Percentiles rank a stretch among this genome's conserved stretches.
phyloP scores from a whole-genome alignment of 2,797 vertebrate species.

The Zalophus californianus region DNA sequence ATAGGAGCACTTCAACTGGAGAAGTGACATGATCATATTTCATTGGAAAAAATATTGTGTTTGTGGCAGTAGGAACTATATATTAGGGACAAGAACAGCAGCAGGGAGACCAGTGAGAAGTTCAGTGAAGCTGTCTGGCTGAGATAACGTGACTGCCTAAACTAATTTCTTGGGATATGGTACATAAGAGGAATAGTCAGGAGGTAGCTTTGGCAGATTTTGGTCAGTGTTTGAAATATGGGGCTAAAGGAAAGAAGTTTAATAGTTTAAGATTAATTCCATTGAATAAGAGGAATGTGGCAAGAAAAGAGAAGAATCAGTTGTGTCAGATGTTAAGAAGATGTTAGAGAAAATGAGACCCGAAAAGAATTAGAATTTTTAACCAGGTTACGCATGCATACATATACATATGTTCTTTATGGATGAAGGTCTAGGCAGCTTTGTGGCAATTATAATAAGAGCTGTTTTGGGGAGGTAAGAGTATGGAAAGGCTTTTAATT shows the following conservation, averaged over 20 bases:
- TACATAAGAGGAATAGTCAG: neutral
- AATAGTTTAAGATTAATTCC: neutral
- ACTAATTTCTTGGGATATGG: neutral
- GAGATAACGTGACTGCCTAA: neutral
- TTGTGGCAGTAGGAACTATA: neutral
- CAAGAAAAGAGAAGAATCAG: neutral
- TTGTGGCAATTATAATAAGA: neutral
- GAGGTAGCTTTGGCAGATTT: neutral
- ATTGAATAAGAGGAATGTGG: neutral
- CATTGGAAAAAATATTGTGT: neutral
- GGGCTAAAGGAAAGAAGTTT: neutral
- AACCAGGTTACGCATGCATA: neutral
- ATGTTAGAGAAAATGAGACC: neutral
- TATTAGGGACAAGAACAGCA: neutral
- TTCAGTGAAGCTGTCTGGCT: neutral
- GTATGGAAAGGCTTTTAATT: neutral
- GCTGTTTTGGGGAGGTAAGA: neutral
- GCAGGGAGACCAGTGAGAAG: neutral
- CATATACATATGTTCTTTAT: neutral
- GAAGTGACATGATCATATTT: neutral
- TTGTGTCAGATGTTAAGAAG: slow-evolving; percentile 1
- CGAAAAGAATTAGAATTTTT: slow-evolving; percentile 10
- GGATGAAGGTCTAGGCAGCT: neutral
- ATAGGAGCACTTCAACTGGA: neutral
- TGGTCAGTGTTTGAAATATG: neutral